Evolutionary conservation across 2,797 vertebrate species (phyloP), one percentile per base, ranked within the genome.

Genomic region (Pseudopleuronectes americanus): DNA sequence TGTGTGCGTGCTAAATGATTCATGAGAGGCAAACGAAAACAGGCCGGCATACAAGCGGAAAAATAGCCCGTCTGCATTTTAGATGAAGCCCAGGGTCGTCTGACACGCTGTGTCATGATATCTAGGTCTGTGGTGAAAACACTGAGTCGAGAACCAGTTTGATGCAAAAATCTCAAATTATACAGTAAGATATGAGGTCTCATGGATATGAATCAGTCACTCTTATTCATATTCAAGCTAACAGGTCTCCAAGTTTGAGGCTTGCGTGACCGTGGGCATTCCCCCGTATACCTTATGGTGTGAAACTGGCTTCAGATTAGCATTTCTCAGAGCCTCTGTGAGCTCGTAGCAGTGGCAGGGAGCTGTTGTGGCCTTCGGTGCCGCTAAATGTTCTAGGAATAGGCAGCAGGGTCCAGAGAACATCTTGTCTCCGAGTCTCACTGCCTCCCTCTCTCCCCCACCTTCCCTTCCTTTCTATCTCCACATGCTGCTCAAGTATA

Each of bases 31-130:
- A 90, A 91, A 88, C 36, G 68, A 84, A 91, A 89, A 87, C 89
- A 91, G 74, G 80, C 16, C 54, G 64, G 81, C 74, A 53, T 80
- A 90, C 86, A 89, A 89, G 84, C 59, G 64, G 77, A 86, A 90
- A 91, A 89, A 86, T 84, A 83, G 83, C 76, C 74, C 13, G 88
- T 87, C 80, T 91, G 89, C 87, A 90, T 93, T 90, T 91, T 86
- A 80, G 73, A 92, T 93, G 86, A 89, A 84, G 80, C 68, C 68
- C 48, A 2, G 31, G 68, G 66, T 76, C 74, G 58, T 77, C 77
- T 43, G 78, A 85, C 80, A 80, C 23, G 74, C 86, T 74, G 82
- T 74, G 84, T 90, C 88, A 87, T 90, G 86, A 90, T 89, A 89
- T 80, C 73, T 41, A 68, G 24, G 80, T 79, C 71, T 78, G 67